Conservation (phyloP, 35 echinoderm and acorn worm species). For the Nesometra sesokonis region DNA sequence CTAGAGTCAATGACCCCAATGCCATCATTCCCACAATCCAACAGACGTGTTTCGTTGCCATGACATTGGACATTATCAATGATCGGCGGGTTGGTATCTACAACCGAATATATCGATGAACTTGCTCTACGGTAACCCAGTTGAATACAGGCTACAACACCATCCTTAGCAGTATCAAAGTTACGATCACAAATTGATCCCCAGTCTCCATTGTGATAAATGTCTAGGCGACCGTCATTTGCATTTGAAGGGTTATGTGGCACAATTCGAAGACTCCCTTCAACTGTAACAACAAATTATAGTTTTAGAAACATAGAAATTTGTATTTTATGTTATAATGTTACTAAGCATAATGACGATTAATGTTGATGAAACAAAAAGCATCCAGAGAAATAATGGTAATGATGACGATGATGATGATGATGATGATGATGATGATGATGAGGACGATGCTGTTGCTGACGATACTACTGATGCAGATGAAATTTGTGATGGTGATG, state of each 20-base stretch:
- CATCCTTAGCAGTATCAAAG: background rate
- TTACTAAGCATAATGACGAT: no score
- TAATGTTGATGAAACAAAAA: no score
- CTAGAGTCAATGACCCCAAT: background rate
- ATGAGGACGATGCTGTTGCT: no score
- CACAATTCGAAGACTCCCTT: background rate
- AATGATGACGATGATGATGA: no score
- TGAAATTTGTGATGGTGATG: no score
- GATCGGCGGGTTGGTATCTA: background rate
- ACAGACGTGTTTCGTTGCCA: background rate
- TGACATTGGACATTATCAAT: background rate
- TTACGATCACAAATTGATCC: background rate
- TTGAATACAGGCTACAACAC: background rate
- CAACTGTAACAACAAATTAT: background rate
- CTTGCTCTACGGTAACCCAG: background rate
- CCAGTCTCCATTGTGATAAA: background rate
- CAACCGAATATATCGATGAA: background rate
- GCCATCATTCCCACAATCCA: background rate
- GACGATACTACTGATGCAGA: no score
- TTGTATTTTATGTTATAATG: no score
- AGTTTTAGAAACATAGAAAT: no score
- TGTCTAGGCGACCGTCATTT: background rate
- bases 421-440: no score
- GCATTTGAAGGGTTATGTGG: background rate
- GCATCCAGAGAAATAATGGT: no score